A percentile compares a stretch with the other conserved stretches of the same genome.
Conservation (phyloP, 2,797 vertebrate species). For the Mormyrops boulengeri region DNA sequence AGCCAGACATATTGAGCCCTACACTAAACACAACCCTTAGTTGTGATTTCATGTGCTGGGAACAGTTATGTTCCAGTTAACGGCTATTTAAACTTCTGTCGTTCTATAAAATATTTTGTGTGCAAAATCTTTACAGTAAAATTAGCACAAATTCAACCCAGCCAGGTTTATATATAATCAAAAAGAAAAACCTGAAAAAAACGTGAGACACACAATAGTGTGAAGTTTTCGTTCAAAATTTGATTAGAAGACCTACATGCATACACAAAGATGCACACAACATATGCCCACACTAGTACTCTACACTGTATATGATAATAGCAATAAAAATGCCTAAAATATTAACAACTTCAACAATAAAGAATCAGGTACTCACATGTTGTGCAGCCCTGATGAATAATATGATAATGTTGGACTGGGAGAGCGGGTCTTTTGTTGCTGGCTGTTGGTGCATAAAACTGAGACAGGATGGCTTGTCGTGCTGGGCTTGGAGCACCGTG, state of each 20-base stretch:
- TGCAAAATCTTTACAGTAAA: not conserved
- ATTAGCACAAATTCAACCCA: not conserved
- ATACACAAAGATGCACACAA: not conserved
- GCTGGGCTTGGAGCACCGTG: constrained; percentile 79
- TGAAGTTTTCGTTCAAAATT: not conserved
- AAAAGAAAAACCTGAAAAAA: not conserved
- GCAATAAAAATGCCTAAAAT: not conserved
- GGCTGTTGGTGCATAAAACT: constrained; percentile 60
- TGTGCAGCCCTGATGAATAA: constrained; percentile 94
- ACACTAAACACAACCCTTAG: not conserved
- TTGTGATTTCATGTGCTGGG: not conserved
- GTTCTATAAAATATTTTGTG: not conserved
- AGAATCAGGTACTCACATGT: constrained; percentile 72
- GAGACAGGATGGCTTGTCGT: constrained; percentile 73
- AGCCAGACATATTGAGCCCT: not conserved
- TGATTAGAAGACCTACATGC: not conserved
- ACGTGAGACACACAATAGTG: not conserved
- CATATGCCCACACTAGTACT: not conserved
- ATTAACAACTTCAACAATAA: not conserved
- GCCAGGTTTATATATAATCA: not conserved
- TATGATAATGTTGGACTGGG: constrained; percentile 96
- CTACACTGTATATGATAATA: not conserved
- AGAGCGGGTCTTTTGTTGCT: constrained; percentile 80
- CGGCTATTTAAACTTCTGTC: not conserved
- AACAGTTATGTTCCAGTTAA: not conserved